phyloP scores from a whole-genome alignment of 2,113 vertebrate genomes.

The Callaeas wilsoni region DNA sequence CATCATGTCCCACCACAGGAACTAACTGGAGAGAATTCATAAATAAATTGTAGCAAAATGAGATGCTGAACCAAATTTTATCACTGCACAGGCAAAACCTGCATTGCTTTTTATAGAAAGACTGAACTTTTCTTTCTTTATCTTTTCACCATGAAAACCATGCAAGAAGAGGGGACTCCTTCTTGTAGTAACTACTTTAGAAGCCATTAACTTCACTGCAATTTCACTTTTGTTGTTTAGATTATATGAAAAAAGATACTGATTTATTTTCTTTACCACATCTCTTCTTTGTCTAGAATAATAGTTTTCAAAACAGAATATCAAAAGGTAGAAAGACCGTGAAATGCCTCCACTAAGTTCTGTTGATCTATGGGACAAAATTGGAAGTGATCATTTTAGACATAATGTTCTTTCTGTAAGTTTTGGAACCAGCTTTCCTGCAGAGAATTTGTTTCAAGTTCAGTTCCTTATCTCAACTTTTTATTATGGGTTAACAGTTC shows the following conservation, averaged over 20 bases:
- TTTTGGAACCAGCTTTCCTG: neutral
- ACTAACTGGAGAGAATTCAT: neutral
- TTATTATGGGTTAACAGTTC: neutral
- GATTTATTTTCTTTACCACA: neutral
- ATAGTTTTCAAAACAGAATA: neutral
- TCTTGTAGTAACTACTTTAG: neutral
- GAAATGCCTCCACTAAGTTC: neutral
- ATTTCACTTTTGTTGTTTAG: neutral
- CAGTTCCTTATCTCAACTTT: neutral
- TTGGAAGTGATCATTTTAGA: neutral
- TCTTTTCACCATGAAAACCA: neutral
- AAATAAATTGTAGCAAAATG: constrained; percentile 21
- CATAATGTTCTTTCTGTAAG: neutral
- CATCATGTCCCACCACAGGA: neutral
- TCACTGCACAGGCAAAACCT: neutral
- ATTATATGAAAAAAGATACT: neutral
- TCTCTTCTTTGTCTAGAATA: neutral
- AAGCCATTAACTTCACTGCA: neutral
- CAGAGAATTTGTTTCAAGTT: neutral
- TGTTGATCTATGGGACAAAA: neutral
- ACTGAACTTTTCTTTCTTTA: neutral
- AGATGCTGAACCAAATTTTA: constrained; percentile 47
- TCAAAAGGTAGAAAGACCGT: neutral
- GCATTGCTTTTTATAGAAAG: neutral
- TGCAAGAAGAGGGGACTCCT: neutral